Percentiles rank a stretch among this genome's conserved stretches.
phyloP scores from a whole-genome alignment of 2,113 vertebrate genomes.

The Cricetomys ansorgei region DNA sequence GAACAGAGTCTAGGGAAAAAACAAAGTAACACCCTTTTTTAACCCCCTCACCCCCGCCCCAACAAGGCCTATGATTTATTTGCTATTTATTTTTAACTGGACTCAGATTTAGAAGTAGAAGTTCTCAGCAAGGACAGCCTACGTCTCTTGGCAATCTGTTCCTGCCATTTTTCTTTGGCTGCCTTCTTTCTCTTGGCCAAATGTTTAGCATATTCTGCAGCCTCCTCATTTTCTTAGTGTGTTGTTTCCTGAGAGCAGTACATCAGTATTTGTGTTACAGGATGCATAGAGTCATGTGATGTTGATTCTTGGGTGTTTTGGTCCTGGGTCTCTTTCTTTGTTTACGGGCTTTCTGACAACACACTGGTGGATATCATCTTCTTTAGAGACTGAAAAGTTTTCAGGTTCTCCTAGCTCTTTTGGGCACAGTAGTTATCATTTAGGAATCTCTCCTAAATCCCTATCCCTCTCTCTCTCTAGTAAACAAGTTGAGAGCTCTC shows the following conservation, averaged over 20 bases:
- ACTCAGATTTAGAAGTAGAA: neutral
- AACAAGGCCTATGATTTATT: neutral
- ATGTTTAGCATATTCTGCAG: neutral
- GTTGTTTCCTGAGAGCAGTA: neutral
- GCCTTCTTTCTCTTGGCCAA: neutral
- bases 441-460: neutral
- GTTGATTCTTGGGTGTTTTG: neutral
- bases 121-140: neutral
- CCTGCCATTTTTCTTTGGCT: neutral
- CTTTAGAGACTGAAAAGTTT: neutral
- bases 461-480: neutral
- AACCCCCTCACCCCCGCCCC: no score
- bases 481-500: neutral
- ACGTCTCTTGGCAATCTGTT: neutral
- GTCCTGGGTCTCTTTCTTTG: neutral
- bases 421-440: neutral
- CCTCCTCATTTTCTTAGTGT: neutral
- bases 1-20: neutral
- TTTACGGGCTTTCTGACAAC: neutral
- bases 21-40: neutral
- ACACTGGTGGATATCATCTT: neutral
- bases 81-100: neutral
- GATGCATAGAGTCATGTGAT: neutral
- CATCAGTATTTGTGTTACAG: neutral
- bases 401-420: neutral